Conservation (phyloP, 2,797 vertebrate genomes). For the Loriculus beryllinus region DNA sequence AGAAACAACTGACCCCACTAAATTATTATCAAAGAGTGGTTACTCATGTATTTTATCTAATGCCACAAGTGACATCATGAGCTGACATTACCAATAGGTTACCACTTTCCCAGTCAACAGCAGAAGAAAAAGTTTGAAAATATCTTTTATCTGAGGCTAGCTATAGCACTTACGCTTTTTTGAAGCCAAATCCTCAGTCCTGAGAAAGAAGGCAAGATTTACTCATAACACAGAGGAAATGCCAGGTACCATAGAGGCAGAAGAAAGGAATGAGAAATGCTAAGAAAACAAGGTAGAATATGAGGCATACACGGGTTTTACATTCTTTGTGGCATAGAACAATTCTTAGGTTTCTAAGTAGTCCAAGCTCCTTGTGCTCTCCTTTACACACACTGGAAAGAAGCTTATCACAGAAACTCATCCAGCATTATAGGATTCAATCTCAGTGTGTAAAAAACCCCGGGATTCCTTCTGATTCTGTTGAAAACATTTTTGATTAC, state of each 20-base stretch:
- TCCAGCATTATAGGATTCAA: neutral
- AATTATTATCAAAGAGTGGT: conserved; percentile 19
- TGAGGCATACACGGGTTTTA: neutral
- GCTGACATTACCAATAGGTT: conserved; percentile 49
- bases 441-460: neutral
- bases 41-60: conserved; percentile 34
- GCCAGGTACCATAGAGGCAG: neutral
- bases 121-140: neutral
- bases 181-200: neutral
- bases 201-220: neutral
- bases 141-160: neutral
- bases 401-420: neutral
- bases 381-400: neutral
- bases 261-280: neutral
- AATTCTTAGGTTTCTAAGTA: neutral
- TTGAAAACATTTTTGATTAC: neutral
- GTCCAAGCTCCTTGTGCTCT: neutral
- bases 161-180: neutral
- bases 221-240: neutral
- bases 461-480: neutral
- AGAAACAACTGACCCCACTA: conserved; percentile 2
- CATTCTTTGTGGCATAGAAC: neutral
- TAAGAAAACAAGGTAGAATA: neutral
- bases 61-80: conserved; percentile 40
- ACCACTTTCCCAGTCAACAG: conserved; percentile 43